phyloP scores from a whole-genome alignment of 2,888 invertebrate species.

The Harpagoxenus sublaevis region DNA sequence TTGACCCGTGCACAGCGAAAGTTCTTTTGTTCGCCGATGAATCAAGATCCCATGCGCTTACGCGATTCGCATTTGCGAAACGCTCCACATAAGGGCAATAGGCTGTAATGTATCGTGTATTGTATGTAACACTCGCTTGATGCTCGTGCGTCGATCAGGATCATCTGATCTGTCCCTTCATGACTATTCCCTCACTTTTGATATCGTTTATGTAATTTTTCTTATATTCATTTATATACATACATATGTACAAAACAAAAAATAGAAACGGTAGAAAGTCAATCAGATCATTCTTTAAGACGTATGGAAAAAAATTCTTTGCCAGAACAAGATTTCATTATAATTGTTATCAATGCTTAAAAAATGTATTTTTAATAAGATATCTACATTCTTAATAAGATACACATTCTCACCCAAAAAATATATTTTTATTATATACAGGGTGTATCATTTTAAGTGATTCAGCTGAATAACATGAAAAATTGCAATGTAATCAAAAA shows the following conservation, averaged over 20 bases:
- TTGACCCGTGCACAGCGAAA: conserved; percentile 81
- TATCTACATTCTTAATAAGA: neutral
- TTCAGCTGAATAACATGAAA: no score
- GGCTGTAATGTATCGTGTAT: neutral
- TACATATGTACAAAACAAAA: neutral
- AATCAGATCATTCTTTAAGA: neutral
- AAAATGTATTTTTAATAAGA: neutral
- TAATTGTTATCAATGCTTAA: neutral
- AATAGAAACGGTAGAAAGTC: neutral
- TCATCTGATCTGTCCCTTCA: neutral
- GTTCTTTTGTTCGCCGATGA: conserved; percentile 82
- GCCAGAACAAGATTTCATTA: neutral
- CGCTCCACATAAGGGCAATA: conserved; percentile 48
- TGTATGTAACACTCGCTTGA: neutral
- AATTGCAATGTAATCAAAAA: no score
- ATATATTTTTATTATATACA: neutral
- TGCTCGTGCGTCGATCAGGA: neutral
- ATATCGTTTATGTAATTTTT: neutral
- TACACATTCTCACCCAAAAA: neutral
- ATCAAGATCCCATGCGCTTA: conserved; percentile 79
- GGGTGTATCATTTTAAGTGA: no score
- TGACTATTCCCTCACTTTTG: neutral
- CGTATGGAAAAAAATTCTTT: neutral
- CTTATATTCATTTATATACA: neutral
- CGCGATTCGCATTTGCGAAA: conserved; percentile 76